These are phyloP conservation scores for Hesperophylax magnus DNA, from an alignment of 1,140 invertebrate species.

Conservation along the genomic window DNA sequence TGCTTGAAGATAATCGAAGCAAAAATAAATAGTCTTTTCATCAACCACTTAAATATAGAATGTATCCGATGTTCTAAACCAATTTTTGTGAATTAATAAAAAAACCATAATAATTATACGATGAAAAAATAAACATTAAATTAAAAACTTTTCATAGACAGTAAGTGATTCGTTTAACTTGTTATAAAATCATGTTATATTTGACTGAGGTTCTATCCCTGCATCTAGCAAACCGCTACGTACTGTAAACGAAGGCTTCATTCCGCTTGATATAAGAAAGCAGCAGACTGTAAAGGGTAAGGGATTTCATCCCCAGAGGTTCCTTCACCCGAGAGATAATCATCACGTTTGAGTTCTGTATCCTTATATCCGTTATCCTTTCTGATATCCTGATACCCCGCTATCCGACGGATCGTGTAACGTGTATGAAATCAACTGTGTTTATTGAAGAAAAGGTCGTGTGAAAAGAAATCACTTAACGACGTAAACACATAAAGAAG, in stretches of 20 bases:
- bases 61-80: too few species aligned
- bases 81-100: too few species aligned
- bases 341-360: conserved; percentile 29
- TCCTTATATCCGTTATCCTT: conserved; percentile 26
- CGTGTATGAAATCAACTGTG: conserved; percentile 30
- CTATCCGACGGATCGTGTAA: conserved; percentile 5
- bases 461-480: background rate
- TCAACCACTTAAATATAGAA: too few species aligned
- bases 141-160: too few species aligned
- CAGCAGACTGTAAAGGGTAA: conserved; percentile 51
- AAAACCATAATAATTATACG: too few species aligned
- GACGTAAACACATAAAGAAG: too few species aligned
- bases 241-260: conserved; percentile 28
- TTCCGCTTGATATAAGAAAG: conserved; percentile 39
- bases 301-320: conserved; percentile 11
- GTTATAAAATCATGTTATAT: conserved; percentile 20
- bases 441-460: conserved; percentile 21
- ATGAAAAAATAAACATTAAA: too few species aligned
- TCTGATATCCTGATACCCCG: conserved; percentile 1
- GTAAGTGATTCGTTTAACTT: too few species aligned
- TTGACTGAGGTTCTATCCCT: background rate
- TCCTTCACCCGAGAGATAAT: conserved; percentile 30
- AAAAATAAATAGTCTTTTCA: too few species aligned
- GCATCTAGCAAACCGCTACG: background rate
- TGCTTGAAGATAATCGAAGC: too few species aligned